Evolutionary conservation across 2,888 invertebrate genomes (phyloP).

Genomic region (Hypselothyrea guttata): DNA sequence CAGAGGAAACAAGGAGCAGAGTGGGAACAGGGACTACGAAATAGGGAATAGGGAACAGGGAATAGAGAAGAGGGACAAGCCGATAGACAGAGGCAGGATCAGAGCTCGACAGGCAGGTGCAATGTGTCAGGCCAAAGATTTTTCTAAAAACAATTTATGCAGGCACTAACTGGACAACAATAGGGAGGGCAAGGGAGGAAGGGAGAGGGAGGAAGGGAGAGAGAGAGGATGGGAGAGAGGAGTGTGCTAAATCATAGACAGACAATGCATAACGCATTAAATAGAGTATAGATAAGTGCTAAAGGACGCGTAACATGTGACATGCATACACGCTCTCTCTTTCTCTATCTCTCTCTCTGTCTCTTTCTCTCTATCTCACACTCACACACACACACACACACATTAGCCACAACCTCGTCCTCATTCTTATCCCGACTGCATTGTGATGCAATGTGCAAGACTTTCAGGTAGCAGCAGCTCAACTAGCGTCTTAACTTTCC

Average conservation of each 20-base stretch:
- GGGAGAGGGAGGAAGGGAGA: slow-evolving; percentile 3
- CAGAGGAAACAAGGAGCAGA: not conserved
- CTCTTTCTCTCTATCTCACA: too few species aligned
- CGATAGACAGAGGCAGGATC: slow-evolving; percentile 37
- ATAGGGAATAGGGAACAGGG: not conserved
- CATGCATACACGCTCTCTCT: slow-evolving; percentile 21
- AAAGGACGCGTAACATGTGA: slow-evolving; percentile 34
- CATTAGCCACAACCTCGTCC: too few species aligned
- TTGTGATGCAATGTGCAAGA: slow-evolving; percentile 24
- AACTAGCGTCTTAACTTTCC: slow-evolving; percentile 8
- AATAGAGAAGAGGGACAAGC: not conserved
- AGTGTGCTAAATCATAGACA: slow-evolving; percentile 44
- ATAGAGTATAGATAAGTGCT: not conserved
- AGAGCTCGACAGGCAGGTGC: slow-evolving; percentile 54
- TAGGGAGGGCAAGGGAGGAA: not conserved
- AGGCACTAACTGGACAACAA: slow-evolving; percentile 43
- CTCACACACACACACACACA: too few species aligned
- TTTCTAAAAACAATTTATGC: slow-evolving; percentile 46
- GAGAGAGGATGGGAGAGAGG: not conserved
- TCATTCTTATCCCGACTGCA: not conserved
- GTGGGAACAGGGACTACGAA: not conserved
- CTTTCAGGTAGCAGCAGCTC: slow-evolving; percentile 10
- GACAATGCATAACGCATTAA: slow-evolving; percentile 13
- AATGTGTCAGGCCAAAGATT: slow-evolving; percentile 44
- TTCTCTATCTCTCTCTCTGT: too few species aligned